A percentile compares a stretch with the other conserved stretches of the same genome.
Conservation (phyloP, 2,113 vertebrate species). For the Gnathonemus echidnorhynchus region DNA sequence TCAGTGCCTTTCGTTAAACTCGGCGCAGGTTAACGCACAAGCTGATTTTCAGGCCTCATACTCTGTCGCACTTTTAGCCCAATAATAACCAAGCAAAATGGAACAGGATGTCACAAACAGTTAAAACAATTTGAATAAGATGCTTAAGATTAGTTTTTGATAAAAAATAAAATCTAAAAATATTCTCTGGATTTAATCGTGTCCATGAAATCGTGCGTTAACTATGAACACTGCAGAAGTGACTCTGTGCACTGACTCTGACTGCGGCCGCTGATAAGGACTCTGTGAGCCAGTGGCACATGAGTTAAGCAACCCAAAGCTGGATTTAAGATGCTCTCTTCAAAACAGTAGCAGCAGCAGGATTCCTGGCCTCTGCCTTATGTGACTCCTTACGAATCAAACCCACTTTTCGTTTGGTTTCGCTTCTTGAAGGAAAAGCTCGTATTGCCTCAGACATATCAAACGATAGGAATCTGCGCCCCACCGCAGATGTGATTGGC, state of each 20-base stretch:
- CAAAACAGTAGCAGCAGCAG: neutral
- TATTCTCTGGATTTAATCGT: neutral
- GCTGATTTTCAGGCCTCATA: neutral
- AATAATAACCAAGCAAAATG: neutral
- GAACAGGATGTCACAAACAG: neutral
- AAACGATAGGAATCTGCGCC: neutral
- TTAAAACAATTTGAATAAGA: neutral
- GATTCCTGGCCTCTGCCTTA: neutral
- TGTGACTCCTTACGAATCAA: neutral
- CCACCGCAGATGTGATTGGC: neutral
- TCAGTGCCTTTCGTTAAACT: neutral
- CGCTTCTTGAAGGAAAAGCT: neutral
- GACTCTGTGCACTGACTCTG: neutral
- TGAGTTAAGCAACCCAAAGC: neutral
- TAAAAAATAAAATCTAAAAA: neutral
- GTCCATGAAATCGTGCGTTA: neutral
- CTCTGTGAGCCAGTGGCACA: neutral
- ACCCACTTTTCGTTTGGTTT: neutral
- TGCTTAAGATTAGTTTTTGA: neutral
- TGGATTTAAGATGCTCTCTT: neutral
- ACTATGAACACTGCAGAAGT: neutral
- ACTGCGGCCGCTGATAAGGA: neutral
- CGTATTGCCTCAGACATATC: neutral
- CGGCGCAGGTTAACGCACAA: neutral
- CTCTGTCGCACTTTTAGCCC: neutral